Conservation (phyloP, 2,888 invertebrate species). For the Schizotus pectinicornis region DNA sequence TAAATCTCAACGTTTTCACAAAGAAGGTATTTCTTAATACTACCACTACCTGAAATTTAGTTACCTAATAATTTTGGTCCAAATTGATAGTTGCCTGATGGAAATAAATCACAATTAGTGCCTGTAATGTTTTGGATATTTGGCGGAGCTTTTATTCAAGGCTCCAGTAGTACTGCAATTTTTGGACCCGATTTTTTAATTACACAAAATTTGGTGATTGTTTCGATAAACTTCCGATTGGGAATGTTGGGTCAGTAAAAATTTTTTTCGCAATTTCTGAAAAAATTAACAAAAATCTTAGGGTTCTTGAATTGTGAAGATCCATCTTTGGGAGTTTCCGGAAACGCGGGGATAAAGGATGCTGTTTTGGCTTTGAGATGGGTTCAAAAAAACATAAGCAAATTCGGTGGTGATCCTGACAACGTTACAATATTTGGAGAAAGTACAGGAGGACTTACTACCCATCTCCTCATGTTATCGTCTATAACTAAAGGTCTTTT, state of each 20-base stretch:
- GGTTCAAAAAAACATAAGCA: conserved; percentile 57
- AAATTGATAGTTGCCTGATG: too few relatives aligned
- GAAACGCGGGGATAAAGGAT: conserved; percentile 61
- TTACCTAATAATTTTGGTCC: too few relatives aligned
- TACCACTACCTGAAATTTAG: too few relatives aligned
- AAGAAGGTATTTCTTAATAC: conserved; percentile 28
- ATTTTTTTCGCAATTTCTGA: too few relatives aligned
- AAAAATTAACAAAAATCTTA: conserved; percentile 24
- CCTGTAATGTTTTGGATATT: conserved; percentile 58
- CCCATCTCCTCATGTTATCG: conserved; percentile 58
- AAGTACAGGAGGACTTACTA: conserved; percentile 59
- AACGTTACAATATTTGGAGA: conserved; percentile 62
- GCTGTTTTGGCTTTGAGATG: conserved; percentile 59
- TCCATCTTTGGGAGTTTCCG: conserved; percentile 56
- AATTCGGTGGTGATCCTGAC: conserved; percentile 59
- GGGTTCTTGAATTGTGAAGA: conserved; percentile 59
- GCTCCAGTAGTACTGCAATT: conserved; percentile 44
- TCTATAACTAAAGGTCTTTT: conserved; percentile 54
- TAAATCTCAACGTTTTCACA: conserved; percentile 48
- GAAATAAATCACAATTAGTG: conserved; percentile 34
- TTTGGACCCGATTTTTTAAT: conserved; percentile 48
- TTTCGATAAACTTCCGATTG: conserved; percentile 47
- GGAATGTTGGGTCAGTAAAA: conserved; percentile 29
- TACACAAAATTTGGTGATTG: conserved; percentile 44
- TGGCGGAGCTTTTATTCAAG: conserved; percentile 57